Base-by-base conservation (phyloP, 1,140 invertebrate genomes). In the Meloidogyne chitwoodi region DNA sequence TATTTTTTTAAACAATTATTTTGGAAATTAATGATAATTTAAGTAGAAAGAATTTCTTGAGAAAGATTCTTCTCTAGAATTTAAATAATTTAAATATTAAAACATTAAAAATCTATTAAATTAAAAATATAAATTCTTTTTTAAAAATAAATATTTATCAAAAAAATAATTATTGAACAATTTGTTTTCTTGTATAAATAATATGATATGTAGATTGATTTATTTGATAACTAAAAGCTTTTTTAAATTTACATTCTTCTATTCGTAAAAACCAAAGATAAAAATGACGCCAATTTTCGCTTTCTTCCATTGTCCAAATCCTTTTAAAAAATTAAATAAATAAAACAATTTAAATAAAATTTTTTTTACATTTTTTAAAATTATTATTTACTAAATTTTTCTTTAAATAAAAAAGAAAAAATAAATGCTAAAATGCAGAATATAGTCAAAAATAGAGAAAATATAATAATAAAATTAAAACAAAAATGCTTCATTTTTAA, bases 241-340 rank as follows among this genome's bases (percentile, higher is more conserved):
- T 69, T 29, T 69, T 14, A 69, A 69, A 48, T 27, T 27, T 19
- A 31, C 68, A 69, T 69, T 69, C 68, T 38, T 69, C 29, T 26
- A 69, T 16, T 12, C 34, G 29, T n/a, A 69, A 41, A 27, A 69
- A 44, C 31, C 24, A 31, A 41, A 69, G 34, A 2, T 69, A 69
- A 69, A 69, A 69, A 16, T 34, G 29, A 22, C 68, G 16, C 68
- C 68, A 69, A 69, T 69, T 69, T 69, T 69, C 68, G n/a, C 68
- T 69, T 41, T 69, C 68, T n/a, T 69, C 68, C 68, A 69, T 69
- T 69, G 12, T 19, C 68, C 68, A 69, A 19, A 69, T 10, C 8
- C 68, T 69, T 44, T n/a, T 22, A 68, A 34, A 19, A 44, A 68
- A 68, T 44, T 29, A 29, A 48, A 48, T n/a, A 14, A 38, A 68